Base-by-base conservation (phyloP, 2,113 vertebrate species). In the Cryptotis parvus region DNA sequence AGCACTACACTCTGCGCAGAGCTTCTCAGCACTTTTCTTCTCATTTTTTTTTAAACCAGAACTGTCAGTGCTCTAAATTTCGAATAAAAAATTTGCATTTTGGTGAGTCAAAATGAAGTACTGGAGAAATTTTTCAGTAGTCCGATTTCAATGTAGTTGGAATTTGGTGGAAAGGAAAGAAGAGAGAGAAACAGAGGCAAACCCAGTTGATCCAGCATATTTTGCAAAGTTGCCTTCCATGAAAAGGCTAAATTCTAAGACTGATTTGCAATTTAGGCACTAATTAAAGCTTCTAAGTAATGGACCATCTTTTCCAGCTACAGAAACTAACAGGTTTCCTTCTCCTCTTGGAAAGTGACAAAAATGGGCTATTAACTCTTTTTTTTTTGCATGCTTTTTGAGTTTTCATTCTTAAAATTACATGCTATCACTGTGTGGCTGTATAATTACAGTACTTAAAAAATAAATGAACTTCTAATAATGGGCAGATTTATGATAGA, bases 391-490 rank as follows among this genome's bases (percentile, higher is more conserved):
- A 73, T 76, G 76, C 11, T 37, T 91, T 79, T 66, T 74, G 55
- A 84, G 3, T 74, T 87, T 91, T 77, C 29, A 37, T n/a, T 52
- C 81, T 84, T 83, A 78, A 92, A 90, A 91, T 77, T 31, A 45
- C 39, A 37, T 84, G n/a, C 27, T 49, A 70, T 91, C 52, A 66
- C 27, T 65, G 43, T 61, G 22, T 52, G 82, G 75, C 52, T 7
- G 45, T 82, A 39, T 90, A 90, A 68, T 91, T 84, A 81, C 37
- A 87, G 26, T 73, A 75, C 39, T 95, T 88, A 61, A 41, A 87
- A n/a, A n/a, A n/a, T n/a, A n/a, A 89, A 84, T 75, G 58, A 89
- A 70, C 20, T 86, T 94, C 52, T 89, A 74, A 91, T 74, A 94
- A 82, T 75, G 79, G 63, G 37, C 33, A 66, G 66, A 91, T 89